Percentiles rank a stretch among this genome's conserved stretches.
phyloP scores from a whole-genome alignment of 2,113 vertebrate species.

The Callochromis pleurospilus region DNA sequence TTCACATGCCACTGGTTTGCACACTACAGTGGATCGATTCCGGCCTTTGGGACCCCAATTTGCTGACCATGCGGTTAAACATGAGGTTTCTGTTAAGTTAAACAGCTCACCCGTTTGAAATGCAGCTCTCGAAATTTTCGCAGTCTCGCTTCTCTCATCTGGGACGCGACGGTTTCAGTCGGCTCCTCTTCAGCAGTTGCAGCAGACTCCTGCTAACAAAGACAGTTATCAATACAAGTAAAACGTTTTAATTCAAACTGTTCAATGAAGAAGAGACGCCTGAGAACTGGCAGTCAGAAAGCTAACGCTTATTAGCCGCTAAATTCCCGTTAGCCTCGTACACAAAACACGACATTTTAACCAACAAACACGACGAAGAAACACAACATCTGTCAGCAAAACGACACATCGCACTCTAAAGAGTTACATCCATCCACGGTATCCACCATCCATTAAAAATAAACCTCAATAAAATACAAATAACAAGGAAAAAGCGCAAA shows the following conservation, averaged over 20 bases:
- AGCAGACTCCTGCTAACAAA: conserved; percentile 10
- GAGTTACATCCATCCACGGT: rapidly evolving
- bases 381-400: rapidly evolving
- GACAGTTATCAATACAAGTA: neutral
- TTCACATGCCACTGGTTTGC: neutral
- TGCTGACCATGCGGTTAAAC: rapidly evolving
- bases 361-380: neutral
- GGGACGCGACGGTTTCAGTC: conserved; percentile 29
- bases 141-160: conserved; percentile 82
- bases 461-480: rapidly evolving
- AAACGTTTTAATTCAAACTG: neutral
- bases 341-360: neutral
- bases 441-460: rapidly evolving
- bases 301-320: neutral
- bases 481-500: neutral
- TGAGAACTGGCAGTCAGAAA: neutral
- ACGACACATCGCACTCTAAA: rapidly evolving
- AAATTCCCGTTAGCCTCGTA: conserved; percentile 11
- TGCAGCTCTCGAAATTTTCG: conserved; percentile 89
- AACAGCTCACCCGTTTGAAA: conserved; percentile 79
- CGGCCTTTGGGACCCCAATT: neutral
- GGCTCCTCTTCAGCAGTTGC: conserved; percentile 18
- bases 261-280: rapidly evolving
- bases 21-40: neutral
- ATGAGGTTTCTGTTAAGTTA: rapidly evolving